phyloP scores from a whole-genome alignment of 2,888 invertebrate species.

The Flexamia atlantica region DNA sequence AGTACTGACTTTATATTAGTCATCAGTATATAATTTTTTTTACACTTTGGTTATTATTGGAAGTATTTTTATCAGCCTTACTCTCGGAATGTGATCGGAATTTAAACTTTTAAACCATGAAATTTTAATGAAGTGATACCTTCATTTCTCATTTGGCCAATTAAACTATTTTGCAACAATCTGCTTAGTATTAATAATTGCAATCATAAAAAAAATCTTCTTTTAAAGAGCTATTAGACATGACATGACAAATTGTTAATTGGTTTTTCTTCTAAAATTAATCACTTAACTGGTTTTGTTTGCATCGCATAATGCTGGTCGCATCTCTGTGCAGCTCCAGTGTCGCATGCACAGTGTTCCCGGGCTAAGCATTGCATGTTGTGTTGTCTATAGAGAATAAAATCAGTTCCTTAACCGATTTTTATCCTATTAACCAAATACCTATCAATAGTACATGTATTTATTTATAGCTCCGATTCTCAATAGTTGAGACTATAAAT shows the following conservation, averaged over 20 bases:
- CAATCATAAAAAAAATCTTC: too few relatives aligned
- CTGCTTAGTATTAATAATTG: too few relatives aligned
- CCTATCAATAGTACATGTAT: conserved; percentile 40
- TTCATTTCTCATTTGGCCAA: too few relatives aligned
- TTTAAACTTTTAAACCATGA: too few relatives aligned
- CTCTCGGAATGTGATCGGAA: too few relatives aligned
- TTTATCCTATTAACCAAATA: conserved; percentile 33
- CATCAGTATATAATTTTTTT: too few relatives aligned
- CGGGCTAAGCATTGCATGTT: conserved; percentile 24
- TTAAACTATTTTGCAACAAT: too few relatives aligned
- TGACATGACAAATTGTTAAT: neutral
- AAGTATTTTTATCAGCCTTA: too few relatives aligned
- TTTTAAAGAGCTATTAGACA: neutral
- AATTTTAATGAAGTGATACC: too few relatives aligned
- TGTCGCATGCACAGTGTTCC: conserved; percentile 27
- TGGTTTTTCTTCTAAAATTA: neutral
- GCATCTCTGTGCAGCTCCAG: neutral
- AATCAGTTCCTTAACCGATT: conserved; percentile 41
- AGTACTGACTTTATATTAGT: too few relatives aligned
- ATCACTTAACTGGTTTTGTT: neutral
- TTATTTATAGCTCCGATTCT: neutral
- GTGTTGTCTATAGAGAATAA: conserved; percentile 26
- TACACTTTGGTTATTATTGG: too few relatives aligned
- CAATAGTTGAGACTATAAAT: neutral
- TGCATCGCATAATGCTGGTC: neutral